Evolutionary conservation across 2,113 vertebrate genomes (phyloP), one percentile per base, ranked within the genome.

Genomic region (Nothobranchius kuhntae): DNA sequence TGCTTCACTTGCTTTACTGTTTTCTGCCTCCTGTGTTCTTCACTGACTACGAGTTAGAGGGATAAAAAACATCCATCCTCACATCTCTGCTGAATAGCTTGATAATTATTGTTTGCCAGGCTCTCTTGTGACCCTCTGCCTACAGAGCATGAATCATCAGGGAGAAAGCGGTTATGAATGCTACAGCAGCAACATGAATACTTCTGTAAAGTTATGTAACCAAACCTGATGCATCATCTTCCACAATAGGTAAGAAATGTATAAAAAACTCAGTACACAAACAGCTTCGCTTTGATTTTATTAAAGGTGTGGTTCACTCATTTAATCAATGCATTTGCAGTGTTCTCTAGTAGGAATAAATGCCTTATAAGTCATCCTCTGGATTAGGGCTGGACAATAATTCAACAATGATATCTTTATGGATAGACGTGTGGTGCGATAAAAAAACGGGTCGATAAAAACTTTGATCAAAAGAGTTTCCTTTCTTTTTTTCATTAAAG

Each of bases 81-180:
- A 84, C 54, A 65, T 79, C 73, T 61, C 70, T 46, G 60, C 38
- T 65, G 69, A 61, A 71, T 55, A 76, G 77, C 74, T 60, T 67
- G 68, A 67, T 88, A 78, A 87, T 85, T 84, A 87, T 67, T 69
- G 73, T 85, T 84, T 83, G 72, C 78, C 48, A 57, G 73, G 68
- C 73, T 75, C 56, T 7, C 5, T 67, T 62, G 42, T 76, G 78
- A 80, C 82, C 70, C 55, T 80, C 83, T 83, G 86, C 88, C 86
- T 88, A 87, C 87, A 82, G 66, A 69, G 71, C 40, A 63, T 88
- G 87, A 90, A 72, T 91, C 87, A 87, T 78, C 77, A 14, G 75
- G 65, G 64, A 79, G 60, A 71, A 65, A 68, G 52, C 58, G 65
- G 77, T 72, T 72, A 65, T 24, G 76, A 65, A 70, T 65, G 68